These are phyloP conservation scores for Oasisia sp. DNA, from an alignment of 2,888 invertebrate genomes.

Conservation along the genomic window DNA sequence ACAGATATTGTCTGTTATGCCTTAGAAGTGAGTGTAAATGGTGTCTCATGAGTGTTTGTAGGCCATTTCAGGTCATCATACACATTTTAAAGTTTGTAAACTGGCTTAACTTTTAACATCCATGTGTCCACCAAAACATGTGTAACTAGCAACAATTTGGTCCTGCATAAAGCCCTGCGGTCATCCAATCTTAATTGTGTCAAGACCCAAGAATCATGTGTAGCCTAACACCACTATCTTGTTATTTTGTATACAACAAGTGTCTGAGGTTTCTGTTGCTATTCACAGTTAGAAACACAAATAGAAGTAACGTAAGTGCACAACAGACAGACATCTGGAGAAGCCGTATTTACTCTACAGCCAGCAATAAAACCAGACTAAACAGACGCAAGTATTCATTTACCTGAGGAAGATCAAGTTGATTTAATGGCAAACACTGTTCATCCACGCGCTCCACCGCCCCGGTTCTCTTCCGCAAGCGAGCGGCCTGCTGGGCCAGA, in stretches of 20 bases:
- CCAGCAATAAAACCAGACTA: background rate
- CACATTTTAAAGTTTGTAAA: too few species aligned
- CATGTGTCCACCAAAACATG: too few species aligned
- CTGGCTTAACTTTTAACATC: too few species aligned
- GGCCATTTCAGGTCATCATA: too few species aligned
- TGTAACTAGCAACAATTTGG: too few species aligned
- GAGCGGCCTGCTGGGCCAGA: slow-evolving; percentile 68
- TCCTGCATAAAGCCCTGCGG: too few species aligned
- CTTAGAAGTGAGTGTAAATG: too few species aligned
- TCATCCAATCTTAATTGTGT: background rate
- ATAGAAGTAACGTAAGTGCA: background rate
- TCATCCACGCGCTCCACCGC: slow-evolving; percentile 70
- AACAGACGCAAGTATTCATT: background rate
- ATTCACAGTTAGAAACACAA: background rate
- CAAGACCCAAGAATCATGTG: background rate
- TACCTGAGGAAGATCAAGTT: slow-evolving; percentile 69
- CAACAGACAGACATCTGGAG: background rate
- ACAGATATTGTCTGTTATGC: too few species aligned
- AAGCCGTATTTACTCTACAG: background rate
- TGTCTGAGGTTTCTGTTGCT: background rate
- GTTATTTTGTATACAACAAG: background rate
- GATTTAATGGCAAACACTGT: slow-evolving; percentile 70
- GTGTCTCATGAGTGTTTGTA: too few species aligned
- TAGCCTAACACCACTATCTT: background rate
- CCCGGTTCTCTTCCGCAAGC: slow-evolving; percentile 66